Percentiles rank a stretch among this genome's conserved stretches.
phyloP scores from a whole-genome alignment of 1,140 invertebrate species.

The Diorhabda carinulata region DNA sequence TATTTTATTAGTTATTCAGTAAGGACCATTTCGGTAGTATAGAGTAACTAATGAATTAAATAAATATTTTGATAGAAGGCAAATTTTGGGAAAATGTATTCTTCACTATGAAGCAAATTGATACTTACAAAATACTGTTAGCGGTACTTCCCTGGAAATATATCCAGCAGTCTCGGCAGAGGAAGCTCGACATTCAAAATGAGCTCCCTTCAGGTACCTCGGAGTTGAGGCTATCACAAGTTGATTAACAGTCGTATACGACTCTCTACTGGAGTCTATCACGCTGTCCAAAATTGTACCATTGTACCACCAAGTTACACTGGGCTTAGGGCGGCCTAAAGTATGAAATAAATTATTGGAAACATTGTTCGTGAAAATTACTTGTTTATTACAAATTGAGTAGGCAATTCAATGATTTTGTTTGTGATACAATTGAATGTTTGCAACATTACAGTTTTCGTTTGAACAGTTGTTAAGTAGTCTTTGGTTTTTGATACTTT shows the following conservation, averaged over 20 bases:
- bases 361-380: too few species aligned
- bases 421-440: too few species aligned
- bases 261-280: slow-evolving; percentile 56
- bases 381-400: too few species aligned
- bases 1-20: too few species aligned
- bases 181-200: slow-evolving; percentile 66
- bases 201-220: slow-evolving; percentile 57
- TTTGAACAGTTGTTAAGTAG: too few species aligned
- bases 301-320: slow-evolving; percentile 76
- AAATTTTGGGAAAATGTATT: too few species aligned
- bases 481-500: too few species aligned
- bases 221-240: slow-evolving; percentile 60
- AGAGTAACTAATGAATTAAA: too few species aligned
- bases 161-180: slow-evolving; percentile 57
- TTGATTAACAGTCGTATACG: slow-evolving; percentile 62
- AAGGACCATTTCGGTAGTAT: too few species aligned
- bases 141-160: slow-evolving; percentile 58
- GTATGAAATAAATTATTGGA: slow-evolving; percentile 17
- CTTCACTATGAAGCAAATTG: background rate
- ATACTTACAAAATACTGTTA: slow-evolving; percentile 65
- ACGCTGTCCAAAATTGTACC: slow-evolving; percentile 64
- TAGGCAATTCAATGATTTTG: too few species aligned
- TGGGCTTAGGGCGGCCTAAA: slow-evolving; percentile 65
- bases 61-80: too few species aligned
- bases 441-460: too few species aligned